Evolutionary conservation across 2,888 invertebrate genomes (phyloP), one percentile per base, ranked within the genome.

Genomic region (Philhelius pedissequus): DNA sequence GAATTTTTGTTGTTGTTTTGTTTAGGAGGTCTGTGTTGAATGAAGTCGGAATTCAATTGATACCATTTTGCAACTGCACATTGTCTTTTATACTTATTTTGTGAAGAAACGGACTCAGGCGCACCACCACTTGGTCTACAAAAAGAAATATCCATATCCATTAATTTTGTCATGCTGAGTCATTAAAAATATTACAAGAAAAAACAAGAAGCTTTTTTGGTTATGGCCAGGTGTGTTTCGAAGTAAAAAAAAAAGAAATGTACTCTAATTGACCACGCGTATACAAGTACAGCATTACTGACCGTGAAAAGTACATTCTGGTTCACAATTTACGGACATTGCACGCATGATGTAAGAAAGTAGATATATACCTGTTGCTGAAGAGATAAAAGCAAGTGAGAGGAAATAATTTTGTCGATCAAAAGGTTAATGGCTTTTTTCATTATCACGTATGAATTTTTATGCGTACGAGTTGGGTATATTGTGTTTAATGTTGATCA

Each of bases 11-110:
- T 80, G 38, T 43, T 15, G 11, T 68, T 18, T 64, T 87, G 79
- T 70, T 60, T 25, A 66, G 69, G 64, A 86, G 89, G 89, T 89
- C 89, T 89, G 90, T 89, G 89, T 88, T 89, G 89, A 88, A 88
- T 88, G 87, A 86, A 86, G 83, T 13, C 22, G 54, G 43, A 79
- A 56, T 71, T 78, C 66, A 43, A 83, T 70, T 79, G 79, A 83
- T 78, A 83, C 43, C 56, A 11, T 79, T 79, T 54, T 11, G 66
- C 50, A 64, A 45, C 15, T 60, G 74, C 69, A 66, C 27, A 20
- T 4, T 15, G 38, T 43, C 43, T 79, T 79, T 52, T 80, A 83
- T 64, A 64, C 64, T 32, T 22, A 32, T 48, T 64, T 22, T n/a
- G n/a, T n/a, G n/a, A n/a, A n/a, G n/a, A n/a, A n/a, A n/a, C n/a